Evolutionary conservation across 2,888 invertebrate species (phyloP), one percentile per base, ranked within the genome.

Genomic region (Dynastes grantii): DNA sequence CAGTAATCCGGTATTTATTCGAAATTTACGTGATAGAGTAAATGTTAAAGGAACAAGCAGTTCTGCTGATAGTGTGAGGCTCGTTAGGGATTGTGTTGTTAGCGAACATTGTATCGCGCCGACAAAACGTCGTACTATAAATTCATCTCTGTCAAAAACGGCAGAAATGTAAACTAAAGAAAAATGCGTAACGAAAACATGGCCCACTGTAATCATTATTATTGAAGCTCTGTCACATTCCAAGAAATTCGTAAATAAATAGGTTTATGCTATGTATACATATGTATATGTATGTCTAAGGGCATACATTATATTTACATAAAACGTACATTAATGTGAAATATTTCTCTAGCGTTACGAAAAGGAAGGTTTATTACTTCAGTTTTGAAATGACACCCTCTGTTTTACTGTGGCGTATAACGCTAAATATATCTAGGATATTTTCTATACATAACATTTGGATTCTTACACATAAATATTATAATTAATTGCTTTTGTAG

Each of bases 1-100:
- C 49, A 68, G 68, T 51, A 68, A 68, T 68, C 68, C 51, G 29
- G 27, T 68, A 68, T 68, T 68, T 68, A 68, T 68, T 68, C 40
- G 68, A 68, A 68, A 51, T 68, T 68, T 68, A 68, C 68, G 68
- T 53, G 68, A 51, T 51, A 51, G 68, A 51, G 29, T 29, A 68
- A 53, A 68, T 51, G 51, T 68, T 27, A 51, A 68, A 45, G 45
- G 40, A 67, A 22, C 27, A 51, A 68, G 40, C 49, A 68, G 5
- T 68, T 68, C 51, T 27, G 2, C 45, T 45, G 29, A 27, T 51
- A 68, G 40, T 49, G 63, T 4, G 63, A 63, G 9, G 13, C 68
- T 51, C 68, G 49, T 68, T 68, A 68, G 1, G 68, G 11, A 22
- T 22, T 49, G 49, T 29, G 49, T 29, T n/a, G 29, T 63, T 27